Conservation (phyloP, 2,797 vertebrate species). For the Sebastiscus tertius region DNA sequence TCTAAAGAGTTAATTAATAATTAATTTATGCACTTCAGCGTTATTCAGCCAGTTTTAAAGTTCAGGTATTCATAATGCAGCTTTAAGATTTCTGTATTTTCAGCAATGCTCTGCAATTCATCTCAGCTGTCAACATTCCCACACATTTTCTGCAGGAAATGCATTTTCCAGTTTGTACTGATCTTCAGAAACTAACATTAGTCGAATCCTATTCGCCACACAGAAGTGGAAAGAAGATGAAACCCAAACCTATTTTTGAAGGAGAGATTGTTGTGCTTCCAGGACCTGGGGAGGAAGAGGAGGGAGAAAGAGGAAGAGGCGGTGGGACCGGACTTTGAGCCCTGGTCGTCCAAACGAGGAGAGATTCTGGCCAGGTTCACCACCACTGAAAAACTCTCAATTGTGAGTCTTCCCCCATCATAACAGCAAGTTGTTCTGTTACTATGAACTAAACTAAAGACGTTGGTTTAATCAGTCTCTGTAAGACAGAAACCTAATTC, state of each 20-base stretch:
- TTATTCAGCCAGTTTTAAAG: no score
- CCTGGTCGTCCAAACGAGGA: constrained; percentile 91
- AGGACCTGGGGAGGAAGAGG: constrained; percentile 89
- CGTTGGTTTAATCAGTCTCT: not conserved
- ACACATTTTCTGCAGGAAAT: no score
- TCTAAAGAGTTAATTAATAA: no score
- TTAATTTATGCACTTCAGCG: no score
- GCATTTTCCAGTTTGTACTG: not conserved
- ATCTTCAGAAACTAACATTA: not conserved
- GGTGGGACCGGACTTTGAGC: constrained; percentile 92
- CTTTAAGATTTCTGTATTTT: no score
- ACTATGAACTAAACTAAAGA: not conserved
- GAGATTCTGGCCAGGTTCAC: constrained; percentile 96
- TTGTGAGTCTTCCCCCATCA: constrained; percentile 83
- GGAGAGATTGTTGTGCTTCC: constrained; percentile 10
- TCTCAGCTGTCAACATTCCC: no score
- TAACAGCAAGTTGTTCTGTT: not conserved
- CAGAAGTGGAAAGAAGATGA: not conserved
- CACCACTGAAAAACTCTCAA: constrained; percentile 96
- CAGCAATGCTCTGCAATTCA: no score
- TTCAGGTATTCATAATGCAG: no score
- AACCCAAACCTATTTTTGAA: not conserved
- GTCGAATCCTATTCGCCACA: not conserved
- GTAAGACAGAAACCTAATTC: not conserved
- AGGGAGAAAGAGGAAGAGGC: constrained; percentile 87